Base-by-base conservation (phyloP, 2,113 vertebrate species). In the Channa argus region DNA sequence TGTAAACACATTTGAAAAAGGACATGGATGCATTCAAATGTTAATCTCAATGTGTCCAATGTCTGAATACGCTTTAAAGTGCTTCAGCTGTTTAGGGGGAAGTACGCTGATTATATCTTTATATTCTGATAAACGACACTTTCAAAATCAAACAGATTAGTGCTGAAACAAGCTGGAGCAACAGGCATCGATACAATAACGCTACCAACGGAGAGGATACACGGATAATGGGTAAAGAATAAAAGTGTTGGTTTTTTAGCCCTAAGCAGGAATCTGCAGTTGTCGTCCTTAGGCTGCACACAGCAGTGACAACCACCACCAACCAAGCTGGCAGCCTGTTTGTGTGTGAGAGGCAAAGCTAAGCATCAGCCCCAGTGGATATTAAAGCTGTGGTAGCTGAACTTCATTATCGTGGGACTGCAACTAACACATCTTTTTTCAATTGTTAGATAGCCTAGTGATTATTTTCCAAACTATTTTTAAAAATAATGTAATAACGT, bases 41-140 rank as follows among this genome's bases (percentile, higher is more conserved):
- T 33, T 77, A 46, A 77, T 83, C 34, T 43, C 24, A 56, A 55
- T 37, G 52, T 50, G 38, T 82, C 5, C 3, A 9, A 14, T 64
- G 43, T 65, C 37, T 11, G 46, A 54, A 5, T 6, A 38, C 49
- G 44, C 38, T 82, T 82, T 5, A 36, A 53, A 59, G 69, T 44
- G 8, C 1, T 50, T 38, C 34, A 37, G 61, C 13, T 36, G 9
- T 47, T 49, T 37, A 49, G 44, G 47, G 44, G 24, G 39, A 82
- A 70, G 4, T 3, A 10, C 64, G 47, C 43, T 61, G 43, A 69
- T 80, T 73, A n/a, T 43, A 41, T 56, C 15, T 51, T 47, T 33
- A 68, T 47, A 79, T 58, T 12, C 10, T 12, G 43, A 51, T 44
- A 72, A 55, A 75, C 54, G 36, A 66, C 15, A 60, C 24, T 0